Percentiles rank a stretch among this genome's conserved stretches.
Evolutionary conservation across 2,113 vertebrate species (phyloP).

Genomic region (Saguinus imperator): DNA sequence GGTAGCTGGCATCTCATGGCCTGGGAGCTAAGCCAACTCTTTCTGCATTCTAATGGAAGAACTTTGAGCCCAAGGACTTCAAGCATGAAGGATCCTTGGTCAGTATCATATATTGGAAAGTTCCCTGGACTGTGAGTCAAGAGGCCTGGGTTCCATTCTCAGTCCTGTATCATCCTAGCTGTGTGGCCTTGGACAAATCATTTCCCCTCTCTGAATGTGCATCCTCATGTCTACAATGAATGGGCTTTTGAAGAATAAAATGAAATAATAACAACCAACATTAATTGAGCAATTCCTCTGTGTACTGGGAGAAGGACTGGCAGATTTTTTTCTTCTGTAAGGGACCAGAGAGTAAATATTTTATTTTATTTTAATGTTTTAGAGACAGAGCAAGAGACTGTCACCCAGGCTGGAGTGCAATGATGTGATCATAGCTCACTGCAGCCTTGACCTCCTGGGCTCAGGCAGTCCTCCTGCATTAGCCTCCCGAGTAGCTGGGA

Average conservation of each 20-base stretch:
- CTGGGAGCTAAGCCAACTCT: background rate
- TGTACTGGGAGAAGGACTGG: background rate
- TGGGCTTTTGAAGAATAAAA: background rate
- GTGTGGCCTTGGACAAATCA: background rate
- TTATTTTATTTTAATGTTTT: no score
- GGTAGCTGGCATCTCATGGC: background rate
- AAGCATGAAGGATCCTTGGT: background rate
- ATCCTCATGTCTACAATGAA: background rate
- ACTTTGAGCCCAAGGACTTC: background rate
- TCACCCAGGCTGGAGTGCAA: no score
- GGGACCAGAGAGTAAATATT: background rate
- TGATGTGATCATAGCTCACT: no score
- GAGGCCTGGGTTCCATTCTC: background rate
- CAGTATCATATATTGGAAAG: background rate
- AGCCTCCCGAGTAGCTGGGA: no score
- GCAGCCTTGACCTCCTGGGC: no score
- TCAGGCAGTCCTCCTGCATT: no score
- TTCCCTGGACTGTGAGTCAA: background rate
- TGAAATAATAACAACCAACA: slow-evolving; percentile 33
- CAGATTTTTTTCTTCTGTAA: background rate
- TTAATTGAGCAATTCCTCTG: slow-evolving; percentile 9
- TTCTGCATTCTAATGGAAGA: background rate
- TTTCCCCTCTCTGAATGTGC: slow-evolving; percentile 18
- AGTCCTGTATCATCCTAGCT: background rate
- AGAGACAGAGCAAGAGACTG: no score